Evolutionary conservation across 2,888 invertebrate genomes (phyloP).

Genomic region (Idaea biselata): DNA sequence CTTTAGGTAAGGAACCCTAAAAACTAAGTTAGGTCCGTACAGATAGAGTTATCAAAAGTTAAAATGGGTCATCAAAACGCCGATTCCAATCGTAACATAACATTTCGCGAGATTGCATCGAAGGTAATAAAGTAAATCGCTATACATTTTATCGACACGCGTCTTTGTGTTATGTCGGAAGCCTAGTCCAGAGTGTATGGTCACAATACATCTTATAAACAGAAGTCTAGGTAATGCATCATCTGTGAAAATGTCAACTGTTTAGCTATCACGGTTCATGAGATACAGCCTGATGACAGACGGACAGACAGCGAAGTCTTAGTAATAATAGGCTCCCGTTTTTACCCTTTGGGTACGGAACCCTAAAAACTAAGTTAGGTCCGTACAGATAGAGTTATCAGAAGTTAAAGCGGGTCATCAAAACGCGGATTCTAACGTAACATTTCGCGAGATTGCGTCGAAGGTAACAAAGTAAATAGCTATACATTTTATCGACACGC

Average conservation of each 20-base stretch:
- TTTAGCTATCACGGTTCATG: too few species aligned
- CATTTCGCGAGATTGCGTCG: background rate
- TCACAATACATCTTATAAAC: conserved; percentile 25
- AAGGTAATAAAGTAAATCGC: background rate
- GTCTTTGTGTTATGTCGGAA: background rate
- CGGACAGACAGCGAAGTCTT: too few species aligned
- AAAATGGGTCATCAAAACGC: background rate
- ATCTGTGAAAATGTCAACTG: too few species aligned
- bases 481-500: background rate
- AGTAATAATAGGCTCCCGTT: too few species aligned
- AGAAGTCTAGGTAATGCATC: too few species aligned
- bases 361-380: too few species aligned
- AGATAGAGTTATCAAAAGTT: background rate
- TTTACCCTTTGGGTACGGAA: too few species aligned
- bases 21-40: too few species aligned
- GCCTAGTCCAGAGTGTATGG: conserved; percentile 6
- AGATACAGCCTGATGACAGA: too few species aligned
- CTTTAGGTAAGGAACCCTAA: too few species aligned
- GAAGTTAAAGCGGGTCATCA: background rate
- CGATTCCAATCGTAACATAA: background rate
- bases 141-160: background rate
- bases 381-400: background rate
- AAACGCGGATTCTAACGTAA: background rate
- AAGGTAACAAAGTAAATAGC: background rate
- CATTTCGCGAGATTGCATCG: background rate